Evolutionary conservation across 64 coral and sea anemone genomes (phyloP).

Genomic region (Porites australiensis): DNA sequence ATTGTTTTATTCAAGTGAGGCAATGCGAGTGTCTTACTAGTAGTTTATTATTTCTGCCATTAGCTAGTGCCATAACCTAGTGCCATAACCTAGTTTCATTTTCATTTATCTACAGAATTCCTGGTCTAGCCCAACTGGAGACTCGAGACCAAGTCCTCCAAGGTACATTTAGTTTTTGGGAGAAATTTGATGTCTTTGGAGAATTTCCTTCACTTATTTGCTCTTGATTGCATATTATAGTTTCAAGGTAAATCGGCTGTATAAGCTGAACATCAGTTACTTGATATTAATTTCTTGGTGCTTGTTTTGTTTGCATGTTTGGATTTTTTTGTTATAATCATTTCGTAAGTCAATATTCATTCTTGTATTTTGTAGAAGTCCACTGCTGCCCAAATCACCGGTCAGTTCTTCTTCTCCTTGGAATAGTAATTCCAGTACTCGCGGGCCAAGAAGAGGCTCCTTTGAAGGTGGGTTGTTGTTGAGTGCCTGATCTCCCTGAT

Average conservation of each 20-base stretch:
- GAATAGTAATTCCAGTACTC: neutral
- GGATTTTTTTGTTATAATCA: too few species aligned
- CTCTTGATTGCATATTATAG: neutral
- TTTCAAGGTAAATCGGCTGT: too few species aligned
- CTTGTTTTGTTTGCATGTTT: too few species aligned
- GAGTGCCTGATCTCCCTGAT: neutral
- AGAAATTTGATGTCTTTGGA: neutral
- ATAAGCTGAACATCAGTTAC: too few species aligned
- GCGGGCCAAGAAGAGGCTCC: neutral
- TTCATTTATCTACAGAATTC: neutral
- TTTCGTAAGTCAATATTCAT: too few species aligned
- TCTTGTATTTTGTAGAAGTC: neutral
- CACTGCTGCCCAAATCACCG: neutral
- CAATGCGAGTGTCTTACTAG: too few species aligned
- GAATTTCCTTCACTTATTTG: neutral
- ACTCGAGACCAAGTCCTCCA: neutral
- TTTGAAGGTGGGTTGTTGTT: slow-evolving; percentile 38
- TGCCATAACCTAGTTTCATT: neutral
- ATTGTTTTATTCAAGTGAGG: too few species aligned
- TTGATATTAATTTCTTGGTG: too few species aligned
- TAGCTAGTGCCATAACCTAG: neutral
- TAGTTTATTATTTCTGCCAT: too few species aligned
- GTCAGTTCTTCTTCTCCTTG: slow-evolving; percentile 8
- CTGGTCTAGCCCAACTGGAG: slow-evolving; percentile 10
- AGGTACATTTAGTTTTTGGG: neutral